These are phyloP conservation scores for Sitodiplosis mosellana DNA, from an alignment of 1,140 invertebrate genomes.

Conservation along the genomic window DNA sequence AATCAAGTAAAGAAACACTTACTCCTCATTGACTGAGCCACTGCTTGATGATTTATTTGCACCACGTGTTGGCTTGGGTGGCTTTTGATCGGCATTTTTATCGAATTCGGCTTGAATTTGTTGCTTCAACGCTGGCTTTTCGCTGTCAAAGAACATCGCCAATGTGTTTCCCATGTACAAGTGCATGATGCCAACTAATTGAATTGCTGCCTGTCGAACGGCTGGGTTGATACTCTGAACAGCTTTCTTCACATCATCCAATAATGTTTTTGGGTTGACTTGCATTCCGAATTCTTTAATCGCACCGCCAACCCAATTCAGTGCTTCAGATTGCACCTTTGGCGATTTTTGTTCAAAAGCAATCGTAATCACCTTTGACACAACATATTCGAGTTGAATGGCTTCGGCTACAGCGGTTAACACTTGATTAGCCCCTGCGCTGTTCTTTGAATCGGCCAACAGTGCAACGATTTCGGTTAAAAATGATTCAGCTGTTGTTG, in stretches of 20 bases:
- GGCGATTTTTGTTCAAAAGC: conserved; percentile 81
- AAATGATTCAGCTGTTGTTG: conserved; percentile 53
- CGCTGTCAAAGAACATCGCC: conserved; percentile 64
- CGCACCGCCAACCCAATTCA: conserved; percentile 58
- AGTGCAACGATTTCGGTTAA: conserved; percentile 68
- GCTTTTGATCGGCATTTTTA: conserved; percentile 50
- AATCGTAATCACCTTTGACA: conserved; percentile 46
- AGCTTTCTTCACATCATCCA: conserved; percentile 67
- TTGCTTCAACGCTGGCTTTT: conserved; percentile 68
- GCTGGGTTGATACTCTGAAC: conserved; percentile 66
- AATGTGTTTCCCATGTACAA: conserved; percentile 63
- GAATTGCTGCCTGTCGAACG: conserved; percentile 54
- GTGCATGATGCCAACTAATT: conserved; percentile 40
- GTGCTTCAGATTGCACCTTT: conserved; percentile 71
- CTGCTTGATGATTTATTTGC: conserved; percentile 3
- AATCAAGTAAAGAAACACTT: not conserved
- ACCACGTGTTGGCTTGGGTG: conserved; percentile 51
- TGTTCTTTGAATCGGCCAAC: conserved; percentile 68
- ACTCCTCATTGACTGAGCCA: not conserved
- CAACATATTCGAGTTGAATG: conserved; percentile 54
- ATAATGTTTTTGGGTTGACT: conserved; percentile 52
- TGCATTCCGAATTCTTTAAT: conserved; percentile 70
- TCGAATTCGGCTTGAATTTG: conserved; percentile 78
- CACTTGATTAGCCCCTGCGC: conserved; percentile 38
- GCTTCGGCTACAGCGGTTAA: conserved; percentile 46